Evolutionary conservation across 2,797 vertebrate genomes (phyloP).

Genomic region (Salmo trutta): DNA sequence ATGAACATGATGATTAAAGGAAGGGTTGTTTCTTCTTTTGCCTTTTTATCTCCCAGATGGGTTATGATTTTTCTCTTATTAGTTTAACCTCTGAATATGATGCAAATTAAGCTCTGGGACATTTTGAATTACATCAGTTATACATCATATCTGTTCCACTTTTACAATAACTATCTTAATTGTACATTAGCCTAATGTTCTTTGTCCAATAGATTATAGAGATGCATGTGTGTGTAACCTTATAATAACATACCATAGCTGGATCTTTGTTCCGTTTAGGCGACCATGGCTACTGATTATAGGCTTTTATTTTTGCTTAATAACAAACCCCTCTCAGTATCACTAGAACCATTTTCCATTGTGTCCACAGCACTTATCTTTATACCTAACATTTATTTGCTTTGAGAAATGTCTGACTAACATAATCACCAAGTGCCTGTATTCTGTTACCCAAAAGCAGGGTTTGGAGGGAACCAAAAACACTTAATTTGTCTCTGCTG

Average conservation of each 20-base stretch:
- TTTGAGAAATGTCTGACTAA: neutral
- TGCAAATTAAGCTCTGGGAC: neutral
- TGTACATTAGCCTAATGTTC: neutral
- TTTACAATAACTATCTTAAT: neutral
- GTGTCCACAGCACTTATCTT: neutral
- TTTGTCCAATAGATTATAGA: neutral
- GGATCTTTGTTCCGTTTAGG: neutral
- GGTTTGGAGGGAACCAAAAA: neutral
- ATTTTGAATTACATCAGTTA: neutral
- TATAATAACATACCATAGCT: neutral
- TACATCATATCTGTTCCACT: neutral
- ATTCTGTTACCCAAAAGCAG: neutral
- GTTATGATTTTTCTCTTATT: neutral
- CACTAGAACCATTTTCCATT: too few species aligned
- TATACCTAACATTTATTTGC: neutral
- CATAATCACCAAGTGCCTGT: neutral
- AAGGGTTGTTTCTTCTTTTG: neutral
- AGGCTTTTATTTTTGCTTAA: neutral
- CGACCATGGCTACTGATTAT: neutral
- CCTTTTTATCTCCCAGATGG: neutral
- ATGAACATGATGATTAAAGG: neutral
- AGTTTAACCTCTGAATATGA: neutral
- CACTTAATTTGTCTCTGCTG: neutral
- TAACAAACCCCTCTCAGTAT: neutral
- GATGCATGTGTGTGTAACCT: neutral